Evolutionary conservation across 2,888 invertebrate species (phyloP), one percentile per base, ranked within the genome.

Genomic region (Bombylius major): DNA sequence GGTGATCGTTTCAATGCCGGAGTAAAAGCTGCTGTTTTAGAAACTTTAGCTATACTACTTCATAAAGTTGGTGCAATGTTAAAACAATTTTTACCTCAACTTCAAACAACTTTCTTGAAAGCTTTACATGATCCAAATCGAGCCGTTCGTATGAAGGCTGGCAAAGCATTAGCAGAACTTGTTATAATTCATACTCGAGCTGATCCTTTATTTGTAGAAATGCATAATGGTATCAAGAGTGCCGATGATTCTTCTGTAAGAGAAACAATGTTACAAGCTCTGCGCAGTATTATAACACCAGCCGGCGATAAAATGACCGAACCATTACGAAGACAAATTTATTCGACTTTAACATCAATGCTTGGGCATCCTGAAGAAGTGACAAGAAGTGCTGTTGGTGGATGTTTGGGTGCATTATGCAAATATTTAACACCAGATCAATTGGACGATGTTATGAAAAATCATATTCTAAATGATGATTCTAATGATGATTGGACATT

Each of bases 91-190:
- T 79, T 98, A 66, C 98, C 99, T 4, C 99, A 99, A 76, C 81
- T 99, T 46, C 98, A 98, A 78, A 97, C 97, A 4, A 98, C 98
- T 23, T 98, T 99, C 77, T 80, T 97, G 54, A 97, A 97, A 76
- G 90, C 97, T 5, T 78, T 98, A 55, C 87, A 89, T 70, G 99
- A 99, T 74, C 82, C 87, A 34, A 88, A 88, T 72, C 80, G 95
- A 56, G 79, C 82, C 61, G 96, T 97, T 23, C 81, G 97, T 59
- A 79, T 97, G 63, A 89, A 89, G 76, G 92, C 96, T 9, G 95
- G 90, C 1, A 78, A 79, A 52, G 97, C 96, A 53, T 78, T 98
- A 33, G 85, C 92, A 61, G 84, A 90, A 70, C 79, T 97, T 12
- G 90, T 95, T 60, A 79, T 86, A 33, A 96, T 98, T 63, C 97